Evolutionary conservation across 1,140 invertebrate species (phyloP), one percentile per base, ranked within the genome.

Genomic region (Drosophila orosa): DNA sequence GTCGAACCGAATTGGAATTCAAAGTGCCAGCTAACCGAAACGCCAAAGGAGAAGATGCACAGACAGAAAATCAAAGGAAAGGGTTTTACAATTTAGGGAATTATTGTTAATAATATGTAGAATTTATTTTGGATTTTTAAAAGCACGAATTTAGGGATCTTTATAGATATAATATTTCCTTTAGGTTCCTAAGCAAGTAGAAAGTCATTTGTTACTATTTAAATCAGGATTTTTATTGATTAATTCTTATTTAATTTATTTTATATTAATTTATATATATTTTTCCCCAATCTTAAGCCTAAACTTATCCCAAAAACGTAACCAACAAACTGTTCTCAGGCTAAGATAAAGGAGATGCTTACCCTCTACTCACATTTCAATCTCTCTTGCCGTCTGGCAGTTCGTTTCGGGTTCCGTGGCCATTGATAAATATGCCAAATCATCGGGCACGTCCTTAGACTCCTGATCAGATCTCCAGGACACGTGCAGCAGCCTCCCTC

Each of bases 401-500:
- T 22, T 42, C 24, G 57, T 17, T 60, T 45, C 12, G 40, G 24
- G 39, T 25, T 45, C 29, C 63, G 6, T 31, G 39, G 25, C 65
- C 68, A 72, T 71, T 72, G 68, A 71, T 58, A 58, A 72, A 72
- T 72, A 71, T 71, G 68, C 68, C 66, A 71, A 72, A 71, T 75
- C 72, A 57, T 80, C 33, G 52, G 54, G 67, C 81, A 86, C 82
- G 73, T 84, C 62, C 68, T 68, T 54, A 31, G 71, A 47, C 58
- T 31, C 35, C 35, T 27, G 63, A 40, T 65, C 63, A 31, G 55
- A 60, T 60, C 35, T 59, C 12, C 33, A 31, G 62, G 67, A 67
- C 62, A 50, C 62, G 62, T 67, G 62, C 60, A 52, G 19, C 33
- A 42, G 50, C 39, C 9, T 37, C 66, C 56, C 29, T n/a, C 1